These are phyloP conservation scores for Cantharis lateralis DNA, from an alignment of 2,888 invertebrate genomes.

Conservation along the genomic window DNA sequence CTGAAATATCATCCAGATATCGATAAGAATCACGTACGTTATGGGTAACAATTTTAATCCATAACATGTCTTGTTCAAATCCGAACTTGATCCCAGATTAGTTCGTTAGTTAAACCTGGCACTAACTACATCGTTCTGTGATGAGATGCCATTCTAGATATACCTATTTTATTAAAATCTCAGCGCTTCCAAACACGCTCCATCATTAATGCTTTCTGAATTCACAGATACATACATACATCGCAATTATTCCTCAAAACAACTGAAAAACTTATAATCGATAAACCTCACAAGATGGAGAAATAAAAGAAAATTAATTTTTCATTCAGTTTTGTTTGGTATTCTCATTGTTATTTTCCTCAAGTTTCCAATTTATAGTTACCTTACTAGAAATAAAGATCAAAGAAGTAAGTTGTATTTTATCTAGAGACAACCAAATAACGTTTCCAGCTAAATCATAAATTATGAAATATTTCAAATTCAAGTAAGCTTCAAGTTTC, in stretches of 20 bases:
- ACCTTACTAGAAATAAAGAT: neutral
- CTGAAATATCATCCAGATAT: neutral
- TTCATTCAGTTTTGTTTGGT: neutral
- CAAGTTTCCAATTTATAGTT: neutral
- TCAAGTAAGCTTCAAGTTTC: neutral
- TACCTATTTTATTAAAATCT: conserved; percentile 16
- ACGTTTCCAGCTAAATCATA: neutral
- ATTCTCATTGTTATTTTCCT: neutral
- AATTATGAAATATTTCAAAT: neutral
- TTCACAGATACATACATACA: neutral
- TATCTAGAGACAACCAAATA: neutral
- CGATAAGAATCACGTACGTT: neutral
- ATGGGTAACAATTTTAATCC: conserved; percentile 2
- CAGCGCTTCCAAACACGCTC: conserved; percentile 11
- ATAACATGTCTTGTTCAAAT: conserved; percentile 20
- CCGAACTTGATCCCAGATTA: conserved; percentile 18
- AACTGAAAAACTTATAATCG: neutral
- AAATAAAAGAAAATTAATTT: neutral
- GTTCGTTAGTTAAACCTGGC: conserved; percentile 16
- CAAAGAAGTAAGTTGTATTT: neutral
- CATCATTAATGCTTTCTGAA: conserved; percentile 10
- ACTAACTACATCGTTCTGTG: conserved; percentile 17
- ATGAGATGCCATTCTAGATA: conserved; percentile 16
- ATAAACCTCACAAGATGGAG: neutral
- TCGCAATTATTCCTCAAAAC: neutral